Base-by-base conservation (phyloP, 2,888 invertebrate species). In the Carcina quercana region DNA sequence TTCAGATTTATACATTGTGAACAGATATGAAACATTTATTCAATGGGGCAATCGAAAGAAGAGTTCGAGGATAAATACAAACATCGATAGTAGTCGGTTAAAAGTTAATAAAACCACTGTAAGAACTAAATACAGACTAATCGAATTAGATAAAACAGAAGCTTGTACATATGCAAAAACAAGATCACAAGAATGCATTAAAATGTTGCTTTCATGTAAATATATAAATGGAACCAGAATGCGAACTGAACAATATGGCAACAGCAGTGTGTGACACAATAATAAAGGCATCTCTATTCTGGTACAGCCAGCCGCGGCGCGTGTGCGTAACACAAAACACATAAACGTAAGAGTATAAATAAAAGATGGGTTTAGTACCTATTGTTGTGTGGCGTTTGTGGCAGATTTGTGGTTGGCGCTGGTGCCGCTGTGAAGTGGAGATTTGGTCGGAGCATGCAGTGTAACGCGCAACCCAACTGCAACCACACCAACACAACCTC, bases 391-490 rank as follows among this genome's bases (percentile, higher is more conserved):
- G 80, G 67, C 75, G 82, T 80, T 79, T 76, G 80, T 72, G 73
- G 82, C 73, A 67, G 85, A 68, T 72, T 76, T 80, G 79, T 80
- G 78, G 79, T 75, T 79, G 74, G 75, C 82, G 76, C 80, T 75
- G 82, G 82, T 71, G 84, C 82, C 83, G 83, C 83, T 76, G 84
- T 76, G 76, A 67, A 70, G 80, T 76, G 82, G 57, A 71, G 82
- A 71, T 82, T 80, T 80, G 86, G 86, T 86, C 87, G 91, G 91
- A 89, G 92, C 93, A 92, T 92, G 92, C 90, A 92, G 91, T 89
- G 91, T 91, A 88, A 91, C 91, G 88, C 92, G 91, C 89, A 92
- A 92, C 89, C 92, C 91, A 89, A 92, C 93, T 93, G 93, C 90
- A 92, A 93, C 89, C 90, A 87, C 87, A 83, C 75, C 79, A 82